These are phyloP conservation scores for Coenonympha glycerion DNA, from an alignment of 2,888 invertebrate genomes.

Conservation along the genomic window DNA sequence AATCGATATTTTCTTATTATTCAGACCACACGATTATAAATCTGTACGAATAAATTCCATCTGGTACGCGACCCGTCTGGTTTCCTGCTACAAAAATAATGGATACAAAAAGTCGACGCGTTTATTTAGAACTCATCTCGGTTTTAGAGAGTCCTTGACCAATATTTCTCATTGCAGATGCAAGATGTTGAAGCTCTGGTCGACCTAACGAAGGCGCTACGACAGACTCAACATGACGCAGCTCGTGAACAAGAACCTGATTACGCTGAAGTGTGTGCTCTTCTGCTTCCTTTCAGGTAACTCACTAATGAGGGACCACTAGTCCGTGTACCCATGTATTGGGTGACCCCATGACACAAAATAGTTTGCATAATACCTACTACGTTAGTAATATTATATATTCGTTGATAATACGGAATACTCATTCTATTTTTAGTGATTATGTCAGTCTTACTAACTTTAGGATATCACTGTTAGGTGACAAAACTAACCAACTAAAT, in stretches of 20 bases:
- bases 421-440: too few species aligned
- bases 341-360: too few species aligned
- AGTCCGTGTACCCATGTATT: neutral
- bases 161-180: slow-evolving; percentile 34
- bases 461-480: too few species aligned
- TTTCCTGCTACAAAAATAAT: neutral
- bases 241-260: slow-evolving; percentile 80
- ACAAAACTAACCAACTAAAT: too few species aligned
- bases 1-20: too few species aligned
- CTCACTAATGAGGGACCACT: slow-evolving; percentile 26
- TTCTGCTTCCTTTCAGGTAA: slow-evolving; percentile 88
- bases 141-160: neutral
- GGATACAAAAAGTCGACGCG: neutral
- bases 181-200: slow-evolving; percentile 39
- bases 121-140: slow-evolving; percentile 1
- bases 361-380: too few species aligned
- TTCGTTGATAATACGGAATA: too few species aligned
- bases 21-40: too few species aligned
- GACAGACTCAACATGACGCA: slow-evolving; percentile 46
- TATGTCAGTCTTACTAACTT: too few species aligned
- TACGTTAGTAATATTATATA: too few species aligned
- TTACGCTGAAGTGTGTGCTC: slow-evolving; percentile 86
- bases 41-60: neutral
- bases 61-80: neutral
- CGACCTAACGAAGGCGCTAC: slow-evolving; percentile 29